phyloP scores from a whole-genome alignment of 64 coral and sea anemone species.

The Acropora yongei region DNA sequence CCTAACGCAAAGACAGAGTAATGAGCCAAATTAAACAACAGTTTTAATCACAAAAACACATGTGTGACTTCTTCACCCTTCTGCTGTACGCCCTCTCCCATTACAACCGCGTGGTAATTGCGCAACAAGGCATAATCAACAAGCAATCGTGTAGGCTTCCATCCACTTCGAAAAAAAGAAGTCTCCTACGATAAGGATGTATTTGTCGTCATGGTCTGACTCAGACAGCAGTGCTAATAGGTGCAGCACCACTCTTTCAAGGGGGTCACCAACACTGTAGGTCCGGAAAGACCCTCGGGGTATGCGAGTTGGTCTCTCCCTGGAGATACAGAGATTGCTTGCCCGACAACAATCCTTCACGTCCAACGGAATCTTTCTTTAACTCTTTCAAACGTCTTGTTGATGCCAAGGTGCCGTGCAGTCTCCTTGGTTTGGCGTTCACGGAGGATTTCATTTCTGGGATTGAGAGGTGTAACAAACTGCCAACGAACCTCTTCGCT shows the following conservation, averaged over 20 bases:
- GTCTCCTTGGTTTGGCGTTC: too few relatives aligned
- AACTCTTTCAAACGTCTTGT: background rate
- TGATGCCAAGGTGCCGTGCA: too few relatives aligned
- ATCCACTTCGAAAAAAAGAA: slow-evolving; percentile 53
- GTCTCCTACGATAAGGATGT: slow-evolving; percentile 31
- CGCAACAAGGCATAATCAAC: too few relatives aligned
- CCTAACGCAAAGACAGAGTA: too few relatives aligned
- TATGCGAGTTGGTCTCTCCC: background rate
- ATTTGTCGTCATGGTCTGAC: background rate
- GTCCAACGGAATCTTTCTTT: background rate
- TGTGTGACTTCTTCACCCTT: too few relatives aligned
- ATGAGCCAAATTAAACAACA: too few relatives aligned
- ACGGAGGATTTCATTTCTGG: too few relatives aligned
- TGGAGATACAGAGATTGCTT: background rate
- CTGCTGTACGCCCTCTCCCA: too few relatives aligned
- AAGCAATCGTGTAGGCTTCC: background rate
- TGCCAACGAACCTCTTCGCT: too few relatives aligned
- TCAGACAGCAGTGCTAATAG: slow-evolving; percentile 20
- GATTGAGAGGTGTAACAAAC: too few relatives aligned
- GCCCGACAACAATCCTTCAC: slow-evolving; percentile 12
- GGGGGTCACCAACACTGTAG: slow-evolving; percentile 44
- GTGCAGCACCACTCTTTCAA: slow-evolving; percentile 41
- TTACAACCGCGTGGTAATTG: too few relatives aligned
- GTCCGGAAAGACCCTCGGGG: background rate
- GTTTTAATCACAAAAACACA: too few relatives aligned